Evolutionary conservation across 2,113 vertebrate species (phyloP).

Genomic region (Neotragus pygmaeus): DNA sequence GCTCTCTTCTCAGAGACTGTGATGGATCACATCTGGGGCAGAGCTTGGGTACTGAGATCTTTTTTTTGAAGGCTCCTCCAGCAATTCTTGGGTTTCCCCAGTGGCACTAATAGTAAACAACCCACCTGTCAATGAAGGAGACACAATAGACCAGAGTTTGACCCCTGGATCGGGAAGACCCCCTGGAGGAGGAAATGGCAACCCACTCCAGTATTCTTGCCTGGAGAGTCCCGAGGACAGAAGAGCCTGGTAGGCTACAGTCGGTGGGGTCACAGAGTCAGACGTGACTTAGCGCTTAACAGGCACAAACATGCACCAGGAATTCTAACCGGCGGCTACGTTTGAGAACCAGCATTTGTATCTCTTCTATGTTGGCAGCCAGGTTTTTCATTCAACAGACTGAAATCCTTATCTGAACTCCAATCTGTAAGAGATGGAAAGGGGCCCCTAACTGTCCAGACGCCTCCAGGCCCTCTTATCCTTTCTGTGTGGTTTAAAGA

Average conservation of each 20-base stretch:
- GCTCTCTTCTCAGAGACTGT: rapidly evolving
- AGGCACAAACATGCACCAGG: not conserved
- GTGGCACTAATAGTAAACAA: not conserved
- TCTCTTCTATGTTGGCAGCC: rapidly evolving
- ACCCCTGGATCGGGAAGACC: not conserved
- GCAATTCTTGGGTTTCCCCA: rapidly evolving
- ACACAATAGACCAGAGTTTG: not conserved
- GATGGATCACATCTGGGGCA: not conserved
- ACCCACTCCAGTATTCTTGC: not conserved
- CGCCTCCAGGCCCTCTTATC: not conserved
- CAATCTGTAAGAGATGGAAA: not conserved
- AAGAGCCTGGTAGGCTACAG: not conserved
- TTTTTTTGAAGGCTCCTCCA: not conserved
- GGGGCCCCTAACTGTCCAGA: not conserved
- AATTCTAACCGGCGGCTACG: rapidly evolving
- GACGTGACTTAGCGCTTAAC: not conserved
- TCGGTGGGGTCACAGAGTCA: not conserved
- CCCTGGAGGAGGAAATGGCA: not conserved
- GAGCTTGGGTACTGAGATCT: rapidly evolving
- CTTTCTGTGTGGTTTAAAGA: not conserved
- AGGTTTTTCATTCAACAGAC: not conserved
- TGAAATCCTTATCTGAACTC: not conserved
- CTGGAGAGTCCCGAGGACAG: not conserved
- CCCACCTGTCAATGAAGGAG: not conserved
- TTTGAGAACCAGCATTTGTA: not conserved